Conservation (phyloP, 2,797 vertebrate genomes). For the Brotula barbata region DNA sequence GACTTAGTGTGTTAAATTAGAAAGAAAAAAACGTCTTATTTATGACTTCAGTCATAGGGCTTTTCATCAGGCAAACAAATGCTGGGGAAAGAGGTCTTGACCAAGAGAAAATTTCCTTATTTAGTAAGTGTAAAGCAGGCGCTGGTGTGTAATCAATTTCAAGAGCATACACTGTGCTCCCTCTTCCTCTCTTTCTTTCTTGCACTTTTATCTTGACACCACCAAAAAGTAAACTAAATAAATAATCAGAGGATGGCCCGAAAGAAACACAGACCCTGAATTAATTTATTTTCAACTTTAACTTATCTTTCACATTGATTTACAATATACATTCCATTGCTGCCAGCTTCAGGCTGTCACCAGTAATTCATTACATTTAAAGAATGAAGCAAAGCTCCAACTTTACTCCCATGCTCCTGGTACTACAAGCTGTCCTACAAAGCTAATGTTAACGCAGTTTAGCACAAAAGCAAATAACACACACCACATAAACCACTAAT, state of each 20-base stretch:
- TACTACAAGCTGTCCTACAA: slow-evolving; percentile 59
- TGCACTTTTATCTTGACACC: slow-evolving; percentile 29
- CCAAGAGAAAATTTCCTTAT: background rate
- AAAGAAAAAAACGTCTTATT: no score
- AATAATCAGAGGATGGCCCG: slow-evolving; percentile 44
- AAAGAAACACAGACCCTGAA: slow-evolving; percentile 65
- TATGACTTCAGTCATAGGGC: background rate
- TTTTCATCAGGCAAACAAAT: slow-evolving; percentile 13
- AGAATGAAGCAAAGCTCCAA: slow-evolving; percentile 71
- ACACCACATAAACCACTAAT: no score
- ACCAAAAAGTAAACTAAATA: slow-evolving; percentile 37
- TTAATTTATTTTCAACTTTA: slow-evolving; percentile 66
- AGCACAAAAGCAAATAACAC: slow-evolving; percentile 6
- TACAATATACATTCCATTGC: slow-evolving; percentile 60
- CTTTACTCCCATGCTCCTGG: slow-evolving; percentile 77
- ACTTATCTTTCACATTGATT: background rate
- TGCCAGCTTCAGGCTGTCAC: slow-evolving; percentile 71
- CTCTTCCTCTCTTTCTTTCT: background rate
- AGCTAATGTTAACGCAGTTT: slow-evolving; percentile 34
- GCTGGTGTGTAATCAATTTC: background rate
- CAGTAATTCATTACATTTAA: slow-evolving; percentile 76
- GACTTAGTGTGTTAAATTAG: no score
- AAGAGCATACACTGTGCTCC: background rate
- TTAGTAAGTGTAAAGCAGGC: slow-evolving; percentile 1
- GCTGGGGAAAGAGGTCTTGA: slow-evolving; percentile 10